Conservation (phyloP, 2,797 vertebrate species). For the Threskiornis aethiopicus region DNA sequence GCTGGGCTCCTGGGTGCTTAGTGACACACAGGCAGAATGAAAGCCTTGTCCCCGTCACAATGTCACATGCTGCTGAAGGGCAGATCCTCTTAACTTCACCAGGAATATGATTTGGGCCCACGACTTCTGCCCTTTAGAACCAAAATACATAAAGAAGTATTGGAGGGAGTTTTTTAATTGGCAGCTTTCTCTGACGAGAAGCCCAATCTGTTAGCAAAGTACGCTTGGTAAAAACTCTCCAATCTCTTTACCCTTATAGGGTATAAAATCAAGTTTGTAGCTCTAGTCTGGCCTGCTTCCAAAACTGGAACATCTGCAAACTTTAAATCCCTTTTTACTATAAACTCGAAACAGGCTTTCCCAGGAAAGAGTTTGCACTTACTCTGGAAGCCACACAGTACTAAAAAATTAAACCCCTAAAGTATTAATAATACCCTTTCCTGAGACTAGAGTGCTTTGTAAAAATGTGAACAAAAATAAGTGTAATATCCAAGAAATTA, state of each 20-base stretch:
- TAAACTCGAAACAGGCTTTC: not conserved
- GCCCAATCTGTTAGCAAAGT: not conserved
- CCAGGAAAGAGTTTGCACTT: not conserved
- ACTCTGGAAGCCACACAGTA: not conserved
- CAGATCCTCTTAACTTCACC: not conserved
- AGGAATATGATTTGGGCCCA: not conserved
- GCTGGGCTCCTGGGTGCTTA: not conserved
- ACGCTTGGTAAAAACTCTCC: not conserved
- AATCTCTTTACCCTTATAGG: not conserved
- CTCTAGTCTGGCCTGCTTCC: not conserved
- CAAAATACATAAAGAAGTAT: not conserved
- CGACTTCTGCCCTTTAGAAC: not conserved
- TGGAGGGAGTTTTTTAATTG: not conserved
- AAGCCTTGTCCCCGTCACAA: not conserved
- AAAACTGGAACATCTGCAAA: constrained; percentile 21
- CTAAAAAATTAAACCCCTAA: not conserved
- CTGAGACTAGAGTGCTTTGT: not conserved
- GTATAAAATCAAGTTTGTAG: not conserved
- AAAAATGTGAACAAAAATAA: not conserved
- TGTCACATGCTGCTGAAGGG: not conserved
- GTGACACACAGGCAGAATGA: not conserved
- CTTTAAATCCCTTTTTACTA: not conserved
- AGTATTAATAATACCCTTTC: not conserved
- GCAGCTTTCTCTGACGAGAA: not conserved
- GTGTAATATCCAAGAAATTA: not conserved